Base-by-base conservation (phyloP, 2,113 vertebrate genomes). In the Lanius collurio region DNA sequence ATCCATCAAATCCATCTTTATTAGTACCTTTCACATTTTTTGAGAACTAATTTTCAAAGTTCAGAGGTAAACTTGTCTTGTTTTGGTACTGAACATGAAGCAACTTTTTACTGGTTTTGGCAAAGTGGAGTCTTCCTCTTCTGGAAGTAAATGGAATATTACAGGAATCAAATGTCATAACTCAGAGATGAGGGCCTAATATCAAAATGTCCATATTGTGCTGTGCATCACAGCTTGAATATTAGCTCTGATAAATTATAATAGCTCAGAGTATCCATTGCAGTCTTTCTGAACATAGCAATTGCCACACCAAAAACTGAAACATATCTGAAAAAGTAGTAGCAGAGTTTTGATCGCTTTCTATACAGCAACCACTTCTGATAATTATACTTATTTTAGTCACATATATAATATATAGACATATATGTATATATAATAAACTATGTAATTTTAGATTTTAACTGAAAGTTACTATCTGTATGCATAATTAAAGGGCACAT, bases 31-130 rank as follows among this genome's bases (percentile, higher is more conserved):
- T 83, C 57, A 95, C 5, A n/a, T 71, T 90, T 94, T 87, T 65
- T 6, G 65, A 88, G 79, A 75, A 78, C 47, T 94, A 84, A 95
- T 95, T 95, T 97, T 91, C 67, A 27, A 76, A 91, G 84, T 80
- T 91, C 93, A 96, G 52, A 94, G 78, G 84, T 85, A 95, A 93
- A 77, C 57, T 91, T 85, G 49, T 71, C 94, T 85, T 91, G 53
- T 93, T 96, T 95, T 85, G 89, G 67, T 84, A 93, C 39, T 69
- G 70, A 95, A 83, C 70, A 80, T 37, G 55, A 93, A 90, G 21
- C 9, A 94, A 94, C 78, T 94, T 87, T 57, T 73, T 77, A 69
- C 6, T 80, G 62, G 62, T 95, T 96, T 87, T 87, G 53, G 62
- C 84, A 83, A 92, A 90, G 63, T 52, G 21, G 30, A 90, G 50